Base-by-base conservation (phyloP, 2,797 vertebrate genomes). In the Sternotherus odoratus region DNA sequence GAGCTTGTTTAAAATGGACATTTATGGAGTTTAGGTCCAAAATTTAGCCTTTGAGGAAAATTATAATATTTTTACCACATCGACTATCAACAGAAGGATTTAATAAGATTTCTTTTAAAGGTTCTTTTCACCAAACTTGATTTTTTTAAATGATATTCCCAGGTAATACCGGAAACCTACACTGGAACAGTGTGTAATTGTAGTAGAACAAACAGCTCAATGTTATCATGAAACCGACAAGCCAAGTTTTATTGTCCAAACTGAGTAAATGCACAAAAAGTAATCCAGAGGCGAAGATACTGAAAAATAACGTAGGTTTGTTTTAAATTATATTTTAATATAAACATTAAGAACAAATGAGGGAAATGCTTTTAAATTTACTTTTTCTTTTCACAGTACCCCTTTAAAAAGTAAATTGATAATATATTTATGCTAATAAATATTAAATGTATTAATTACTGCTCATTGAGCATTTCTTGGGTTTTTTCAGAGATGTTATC, bases 291-390 rank as follows among this genome's bases (percentile, higher is more conserved):
- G 23, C 39, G 46, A 26, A 43, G 26, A 46, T 46, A 74, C 23
- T 28, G 26, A 46, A 46, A 74, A 46, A n/a, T 69, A 36, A 69
- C n/a, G 19, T 15, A 74, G 4, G 43, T 26, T 39, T 74, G 69
- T 46, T 46, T 5, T 51, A 4, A 2, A n/a, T 5, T 39, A 19
- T 69, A 56, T 23, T 11, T 50, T 3, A 66, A 17, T 50, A 0
- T 5, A 11, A 36, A 53, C 8, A 46, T 2, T 3, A 23, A 57
- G 12, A 57, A 74, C 43, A 74, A 10, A 43, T 0, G 11, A 4
- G 28, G 2, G 3, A 43, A 53, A 13, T 0, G 0, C 1, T 9
- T 28, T n/a, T 16, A 79, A 48, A 13, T 0, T 0, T 0, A 5
- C 2, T 3, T 0, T 5, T 9, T 84, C 79, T 48, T 11, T n/a